These are phyloP conservation scores for Gymnobelideus leadbeateri DNA, from an alignment of 2,113 vertebrate genomes.

Conservation along the genomic window DNA sequence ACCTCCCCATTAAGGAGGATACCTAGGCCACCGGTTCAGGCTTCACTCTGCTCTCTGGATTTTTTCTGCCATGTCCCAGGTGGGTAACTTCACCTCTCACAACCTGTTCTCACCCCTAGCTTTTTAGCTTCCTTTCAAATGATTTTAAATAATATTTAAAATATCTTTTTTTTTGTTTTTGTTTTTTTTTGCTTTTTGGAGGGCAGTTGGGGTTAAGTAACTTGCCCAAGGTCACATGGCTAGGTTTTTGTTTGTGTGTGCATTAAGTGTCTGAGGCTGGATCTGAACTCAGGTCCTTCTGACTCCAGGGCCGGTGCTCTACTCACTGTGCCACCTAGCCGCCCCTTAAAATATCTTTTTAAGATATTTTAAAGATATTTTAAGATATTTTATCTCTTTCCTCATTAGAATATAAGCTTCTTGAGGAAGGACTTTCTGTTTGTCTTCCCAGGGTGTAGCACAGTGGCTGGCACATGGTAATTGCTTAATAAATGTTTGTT, in stretches of 20 bases:
- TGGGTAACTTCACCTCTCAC: not conserved
- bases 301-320: too few species aligned
- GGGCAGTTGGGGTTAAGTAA: too few species aligned
- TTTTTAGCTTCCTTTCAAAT: not conserved
- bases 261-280: too few species aligned
- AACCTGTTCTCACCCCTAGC: not conserved
- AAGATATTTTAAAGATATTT: too few species aligned
- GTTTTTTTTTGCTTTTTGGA: too few species aligned
- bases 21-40: not conserved
- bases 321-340: too few species aligned
- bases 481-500: not conserved
- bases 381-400: not conserved
- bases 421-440: not conserved
- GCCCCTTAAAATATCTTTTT: too few species aligned
- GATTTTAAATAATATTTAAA: too few species aligned
- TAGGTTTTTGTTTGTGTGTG: too few species aligned
- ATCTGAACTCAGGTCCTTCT: too few species aligned
- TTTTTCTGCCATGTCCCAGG: not conserved
- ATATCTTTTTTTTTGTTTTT: too few species aligned
- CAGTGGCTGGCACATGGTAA: not conserved
- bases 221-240: too few species aligned
- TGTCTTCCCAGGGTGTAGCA: not conserved
- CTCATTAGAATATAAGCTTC: not conserved
- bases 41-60: not conserved
- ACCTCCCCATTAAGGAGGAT: not conserved